Conservation (phyloP, 2,113 vertebrate genomes). For the Noturus placidus region DNA sequence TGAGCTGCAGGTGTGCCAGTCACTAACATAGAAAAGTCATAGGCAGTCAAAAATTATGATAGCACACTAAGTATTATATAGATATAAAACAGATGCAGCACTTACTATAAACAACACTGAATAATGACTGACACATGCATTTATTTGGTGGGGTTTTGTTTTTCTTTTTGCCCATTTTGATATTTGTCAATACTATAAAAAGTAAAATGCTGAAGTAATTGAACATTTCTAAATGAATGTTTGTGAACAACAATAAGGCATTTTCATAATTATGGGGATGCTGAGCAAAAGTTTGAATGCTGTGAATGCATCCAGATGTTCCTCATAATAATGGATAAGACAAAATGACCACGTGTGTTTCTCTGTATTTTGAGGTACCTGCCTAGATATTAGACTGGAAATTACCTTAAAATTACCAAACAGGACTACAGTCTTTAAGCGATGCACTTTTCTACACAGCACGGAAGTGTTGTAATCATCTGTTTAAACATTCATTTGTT, state of each 20-base stretch:
- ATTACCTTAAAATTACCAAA: constrained; percentile 35
- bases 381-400: constrained; percentile 25
- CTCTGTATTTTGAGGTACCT: constrained; percentile 26
- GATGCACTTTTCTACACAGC: constrained; percentile 3
- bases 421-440: constrained; percentile 37
- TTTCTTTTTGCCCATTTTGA: not conserved
- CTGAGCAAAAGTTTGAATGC: not conserved
- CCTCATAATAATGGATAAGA: constrained; percentile 23
- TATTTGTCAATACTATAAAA: not conserved
- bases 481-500: constrained; percentile 1
- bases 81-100: not conserved
- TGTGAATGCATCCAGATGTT: constrained; percentile 42
- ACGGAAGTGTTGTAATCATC: constrained; percentile 6
- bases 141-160: no score
- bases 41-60: not conserved
- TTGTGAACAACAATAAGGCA: not conserved
- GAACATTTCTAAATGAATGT: not conserved
- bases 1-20: constrained; percentile 15
- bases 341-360: constrained; percentile 32
- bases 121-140: not conserved
- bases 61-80: not conserved
- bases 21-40: not conserved
- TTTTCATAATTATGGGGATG: not conserved
- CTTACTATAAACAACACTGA: not conserved
- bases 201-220: not conserved